Conservation (phyloP, 2,113 vertebrate species). For the Panthera uncia region DNA sequence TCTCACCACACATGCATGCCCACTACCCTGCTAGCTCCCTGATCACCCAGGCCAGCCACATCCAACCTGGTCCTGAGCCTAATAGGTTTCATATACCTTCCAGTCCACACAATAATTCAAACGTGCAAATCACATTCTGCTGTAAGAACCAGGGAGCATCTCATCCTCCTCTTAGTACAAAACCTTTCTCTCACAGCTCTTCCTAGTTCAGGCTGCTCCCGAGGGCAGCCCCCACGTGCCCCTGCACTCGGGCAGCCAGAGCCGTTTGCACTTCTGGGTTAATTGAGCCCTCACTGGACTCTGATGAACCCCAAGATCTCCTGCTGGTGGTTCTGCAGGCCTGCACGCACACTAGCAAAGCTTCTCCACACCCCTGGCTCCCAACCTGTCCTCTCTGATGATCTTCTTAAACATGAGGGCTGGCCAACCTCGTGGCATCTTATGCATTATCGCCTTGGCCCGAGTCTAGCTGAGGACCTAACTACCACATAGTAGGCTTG, state of each 20-base stretch:
- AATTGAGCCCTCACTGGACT: neutral
- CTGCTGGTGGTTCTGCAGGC: neutral
- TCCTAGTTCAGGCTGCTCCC: neutral
- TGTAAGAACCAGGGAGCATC: neutral
- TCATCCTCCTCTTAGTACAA: neutral
- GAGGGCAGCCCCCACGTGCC: neutral
- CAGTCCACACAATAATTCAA: neutral
- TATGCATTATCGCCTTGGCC: neutral
- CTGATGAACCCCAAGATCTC: neutral
- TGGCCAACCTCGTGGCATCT: neutral
- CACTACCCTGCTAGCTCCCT: no score
- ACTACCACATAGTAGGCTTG: conserved; percentile 12
- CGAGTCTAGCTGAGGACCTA: neutral
- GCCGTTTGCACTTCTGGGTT: neutral
- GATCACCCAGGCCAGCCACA: neutral
- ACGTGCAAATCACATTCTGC: neutral
- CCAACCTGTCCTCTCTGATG: neutral
- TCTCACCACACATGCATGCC: neutral
- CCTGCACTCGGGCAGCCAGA: neutral
- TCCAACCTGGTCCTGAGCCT: neutral
- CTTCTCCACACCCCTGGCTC: neutral
- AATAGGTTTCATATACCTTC: neutral
- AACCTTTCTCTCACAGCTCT: neutral
- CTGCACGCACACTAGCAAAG: neutral
- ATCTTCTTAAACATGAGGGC: neutral